Conservation (phyloP, 2,888 invertebrate genomes). For the Papilio elwesi region DNA sequence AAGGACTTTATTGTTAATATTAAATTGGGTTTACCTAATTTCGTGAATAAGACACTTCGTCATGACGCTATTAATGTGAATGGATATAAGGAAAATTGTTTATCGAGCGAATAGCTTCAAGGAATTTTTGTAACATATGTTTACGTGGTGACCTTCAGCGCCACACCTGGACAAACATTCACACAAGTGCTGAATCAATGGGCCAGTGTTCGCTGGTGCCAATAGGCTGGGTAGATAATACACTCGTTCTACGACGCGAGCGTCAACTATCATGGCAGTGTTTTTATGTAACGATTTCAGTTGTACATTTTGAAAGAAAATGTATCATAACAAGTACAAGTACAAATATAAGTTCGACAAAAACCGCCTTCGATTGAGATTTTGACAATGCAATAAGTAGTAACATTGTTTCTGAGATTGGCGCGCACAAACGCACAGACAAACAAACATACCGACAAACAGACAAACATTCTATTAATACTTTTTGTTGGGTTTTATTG, state of each 20-base stretch:
- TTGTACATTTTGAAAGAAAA: too few relatives aligned
- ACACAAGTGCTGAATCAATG: conserved; percentile 22
- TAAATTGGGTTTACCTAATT: not conserved
- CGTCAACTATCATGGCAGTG: not conserved
- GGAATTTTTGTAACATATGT: conserved; percentile 11
- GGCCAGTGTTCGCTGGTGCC: conserved; percentile 16
- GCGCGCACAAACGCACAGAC: too few relatives aligned
- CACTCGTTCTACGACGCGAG: not conserved
- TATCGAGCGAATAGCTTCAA: not conserved
- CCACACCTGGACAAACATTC: conserved; percentile 36
- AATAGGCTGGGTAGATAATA: not conserved
- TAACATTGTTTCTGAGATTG: too few relatives aligned
- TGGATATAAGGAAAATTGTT: conserved; percentile 5
- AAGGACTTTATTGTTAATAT: not conserved
- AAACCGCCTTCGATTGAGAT: too few relatives aligned
- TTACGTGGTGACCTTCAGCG: conserved; percentile 22
- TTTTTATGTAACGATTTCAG: too few relatives aligned
- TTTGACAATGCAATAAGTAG: too few relatives aligned
- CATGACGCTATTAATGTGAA: not conserved
- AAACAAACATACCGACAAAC: too few relatives aligned
- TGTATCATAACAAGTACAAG: too few relatives aligned
- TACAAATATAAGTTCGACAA: too few relatives aligned
- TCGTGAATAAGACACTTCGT: not conserved
- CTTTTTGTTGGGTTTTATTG: too few relatives aligned
- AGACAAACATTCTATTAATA: too few relatives aligned